Evolutionary conservation across 1,140 invertebrate species (phyloP).

Genomic region (Zaprionus vittiger): DNA sequence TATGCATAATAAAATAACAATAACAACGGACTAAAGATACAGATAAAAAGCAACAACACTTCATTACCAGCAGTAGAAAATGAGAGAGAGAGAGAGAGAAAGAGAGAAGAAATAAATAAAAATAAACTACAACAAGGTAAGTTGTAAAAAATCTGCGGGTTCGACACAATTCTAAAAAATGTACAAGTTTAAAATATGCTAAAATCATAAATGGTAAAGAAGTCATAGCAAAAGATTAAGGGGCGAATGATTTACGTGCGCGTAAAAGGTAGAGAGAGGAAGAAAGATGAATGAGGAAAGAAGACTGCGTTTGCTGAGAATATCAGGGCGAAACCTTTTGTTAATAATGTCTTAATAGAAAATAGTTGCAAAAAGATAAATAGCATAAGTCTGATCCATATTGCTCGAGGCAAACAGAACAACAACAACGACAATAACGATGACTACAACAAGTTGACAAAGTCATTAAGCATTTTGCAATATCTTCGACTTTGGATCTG

Average conservation of each 20-base stretch:
- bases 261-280: slow-evolving; percentile 25
- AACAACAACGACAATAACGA: slow-evolving; percentile 13
- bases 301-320: slow-evolving; percentile 14
- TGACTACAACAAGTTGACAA: slow-evolving; percentile 30
- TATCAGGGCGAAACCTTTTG: slow-evolving; percentile 40
- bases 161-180: slow-evolving; percentile 65
- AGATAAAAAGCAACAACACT: slow-evolving; percentile 45
- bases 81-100: slow-evolving; percentile 16
- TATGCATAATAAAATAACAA: slow-evolving; percentile 58
- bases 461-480: slow-evolving; percentile 45
- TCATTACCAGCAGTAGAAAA: slow-evolving; percentile 67
- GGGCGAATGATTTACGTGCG: slow-evolving; percentile 65
- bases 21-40: slow-evolving; percentile 26
- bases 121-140: slow-evolving; percentile 43
- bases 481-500: slow-evolving; percentile 14
- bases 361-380: slow-evolving; percentile 35
- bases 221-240: slow-evolving; percentile 51
- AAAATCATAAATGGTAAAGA: slow-evolving; percentile 60
- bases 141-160: slow-evolving; percentile 73
- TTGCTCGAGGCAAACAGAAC: slow-evolving; percentile 1
- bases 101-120: slow-evolving; percentile 27
- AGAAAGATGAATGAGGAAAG: neutral
- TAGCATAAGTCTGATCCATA: neutral
- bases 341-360: slow-evolving; percentile 78
- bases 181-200: slow-evolving; percentile 71